A percentile compares a stretch with the other conserved stretches of the same genome.
Conservation (phyloP, 2,888 invertebrate genomes). For the Geophilus truncorum region DNA sequence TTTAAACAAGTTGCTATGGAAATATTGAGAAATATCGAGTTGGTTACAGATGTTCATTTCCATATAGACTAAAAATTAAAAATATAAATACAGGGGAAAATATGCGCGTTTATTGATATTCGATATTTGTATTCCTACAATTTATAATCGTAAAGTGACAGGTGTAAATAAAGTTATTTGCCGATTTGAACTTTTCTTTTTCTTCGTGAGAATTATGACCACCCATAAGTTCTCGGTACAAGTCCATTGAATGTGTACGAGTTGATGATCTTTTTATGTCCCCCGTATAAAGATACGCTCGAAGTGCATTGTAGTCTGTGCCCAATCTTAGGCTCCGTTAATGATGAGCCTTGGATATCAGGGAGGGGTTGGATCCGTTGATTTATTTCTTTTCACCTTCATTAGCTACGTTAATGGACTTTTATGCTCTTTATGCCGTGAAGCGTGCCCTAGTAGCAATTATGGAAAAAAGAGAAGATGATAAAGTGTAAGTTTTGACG, state of each 20-base stretch:
- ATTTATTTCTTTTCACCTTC: conserved; percentile 20
- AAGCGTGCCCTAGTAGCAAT: conserved; percentile 15
- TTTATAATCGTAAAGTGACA: neutral
- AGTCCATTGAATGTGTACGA: neutral
- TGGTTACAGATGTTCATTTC: neutral
- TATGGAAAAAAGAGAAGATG: neutral
- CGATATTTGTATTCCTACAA: neutral
- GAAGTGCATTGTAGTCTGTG: neutral
- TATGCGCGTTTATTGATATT: neutral
- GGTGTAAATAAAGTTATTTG: neutral
- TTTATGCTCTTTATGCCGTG: neutral
- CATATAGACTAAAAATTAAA: neutral
- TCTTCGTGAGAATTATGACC: neutral
- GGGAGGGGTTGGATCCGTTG: neutral
- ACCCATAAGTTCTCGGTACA: neutral
- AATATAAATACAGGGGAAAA: neutral
- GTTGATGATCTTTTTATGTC: neutral
- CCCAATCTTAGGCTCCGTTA: neutral
- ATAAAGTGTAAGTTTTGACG: neutral
- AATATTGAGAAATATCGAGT: neutral
- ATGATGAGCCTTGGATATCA: conserved; percentile 2
- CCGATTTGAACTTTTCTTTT: neutral
- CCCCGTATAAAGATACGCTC: neutral
- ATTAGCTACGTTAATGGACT: conserved; percentile 14
- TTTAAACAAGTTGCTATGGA: neutral